Percentiles rank a stretch among this genome's conserved stretches.
These are phyloP conservation scores for Cuniculus paca DNA, from an alignment of 2,797 vertebrate species.

Conservation along the genomic window DNA sequence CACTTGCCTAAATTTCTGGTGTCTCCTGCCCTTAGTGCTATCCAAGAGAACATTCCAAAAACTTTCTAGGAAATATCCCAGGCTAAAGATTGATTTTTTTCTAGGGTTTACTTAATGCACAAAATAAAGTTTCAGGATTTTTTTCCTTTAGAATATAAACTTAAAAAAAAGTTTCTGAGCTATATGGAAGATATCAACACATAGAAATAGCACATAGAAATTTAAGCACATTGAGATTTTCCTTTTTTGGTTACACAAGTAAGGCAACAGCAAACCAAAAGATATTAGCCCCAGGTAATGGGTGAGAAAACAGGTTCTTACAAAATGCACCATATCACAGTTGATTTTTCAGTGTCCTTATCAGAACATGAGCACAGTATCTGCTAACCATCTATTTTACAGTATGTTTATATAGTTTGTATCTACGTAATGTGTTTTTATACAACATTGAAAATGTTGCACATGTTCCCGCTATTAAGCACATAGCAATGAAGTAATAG, in stretches of 20 bases:
- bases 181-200: background rate
- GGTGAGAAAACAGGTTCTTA: background rate
- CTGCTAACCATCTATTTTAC: background rate
- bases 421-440: background rate
- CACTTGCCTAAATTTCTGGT: background rate
- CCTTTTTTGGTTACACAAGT: no score
- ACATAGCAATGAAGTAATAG: background rate
- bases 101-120: background rate
- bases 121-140: background rate
- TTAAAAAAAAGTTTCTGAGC: background rate
- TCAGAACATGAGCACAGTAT: background rate
- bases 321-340: background rate
- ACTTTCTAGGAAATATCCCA: background rate
- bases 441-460: background rate
- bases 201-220: no score
- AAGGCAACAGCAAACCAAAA: background rate
- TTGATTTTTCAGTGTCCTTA: background rate
- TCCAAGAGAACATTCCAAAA: slow-evolving; percentile 18
- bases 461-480: background rate
- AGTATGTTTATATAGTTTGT: background rate
- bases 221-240: no score
- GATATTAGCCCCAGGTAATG: background rate
- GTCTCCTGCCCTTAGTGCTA: background rate
- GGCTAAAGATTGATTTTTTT: background rate
- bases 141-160: background rate